Evolutionary conservation across 2,797 vertebrate species (phyloP).

Genomic region (Diceros bicornis): DNA sequence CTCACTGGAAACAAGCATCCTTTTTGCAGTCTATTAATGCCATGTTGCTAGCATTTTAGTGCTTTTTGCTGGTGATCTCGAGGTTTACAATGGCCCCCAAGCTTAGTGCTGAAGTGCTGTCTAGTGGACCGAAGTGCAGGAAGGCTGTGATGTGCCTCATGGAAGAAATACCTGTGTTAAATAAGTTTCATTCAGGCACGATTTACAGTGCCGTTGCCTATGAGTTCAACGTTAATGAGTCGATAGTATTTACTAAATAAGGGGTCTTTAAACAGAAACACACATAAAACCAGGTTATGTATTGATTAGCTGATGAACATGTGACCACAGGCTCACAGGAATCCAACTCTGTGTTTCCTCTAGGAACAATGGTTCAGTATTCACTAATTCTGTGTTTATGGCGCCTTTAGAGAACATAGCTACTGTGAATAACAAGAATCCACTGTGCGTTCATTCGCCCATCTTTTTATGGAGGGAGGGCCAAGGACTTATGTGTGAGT

Average conservation of each 20-base stretch:
- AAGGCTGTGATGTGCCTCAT: background rate
- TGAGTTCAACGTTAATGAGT: background rate
- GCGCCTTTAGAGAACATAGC: background rate
- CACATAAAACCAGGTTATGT: background rate
- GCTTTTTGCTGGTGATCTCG: background rate
- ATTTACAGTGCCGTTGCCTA: fast-evolving
- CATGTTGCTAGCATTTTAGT: background rate
- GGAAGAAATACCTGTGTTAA: fast-evolving
- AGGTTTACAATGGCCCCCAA: background rate
- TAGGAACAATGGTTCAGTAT: background rate
- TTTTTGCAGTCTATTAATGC: background rate
- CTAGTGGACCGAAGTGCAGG: too few species aligned
- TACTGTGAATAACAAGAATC: background rate
- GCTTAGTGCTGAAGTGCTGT: background rate
- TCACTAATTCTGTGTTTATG: background rate
- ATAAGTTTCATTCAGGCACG: background rate
- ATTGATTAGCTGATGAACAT: background rate
- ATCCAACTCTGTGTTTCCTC: background rate
- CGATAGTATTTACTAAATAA: background rate
- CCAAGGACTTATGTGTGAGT: background rate
- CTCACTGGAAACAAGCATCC: too few species aligned
- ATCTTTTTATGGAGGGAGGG: background rate
- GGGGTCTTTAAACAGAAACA: background rate
- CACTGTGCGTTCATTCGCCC: background rate
- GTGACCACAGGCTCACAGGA: background rate